phyloP scores from a whole-genome alignment of 1,140 invertebrate species.

The Drosophila novamexicana region DNA sequence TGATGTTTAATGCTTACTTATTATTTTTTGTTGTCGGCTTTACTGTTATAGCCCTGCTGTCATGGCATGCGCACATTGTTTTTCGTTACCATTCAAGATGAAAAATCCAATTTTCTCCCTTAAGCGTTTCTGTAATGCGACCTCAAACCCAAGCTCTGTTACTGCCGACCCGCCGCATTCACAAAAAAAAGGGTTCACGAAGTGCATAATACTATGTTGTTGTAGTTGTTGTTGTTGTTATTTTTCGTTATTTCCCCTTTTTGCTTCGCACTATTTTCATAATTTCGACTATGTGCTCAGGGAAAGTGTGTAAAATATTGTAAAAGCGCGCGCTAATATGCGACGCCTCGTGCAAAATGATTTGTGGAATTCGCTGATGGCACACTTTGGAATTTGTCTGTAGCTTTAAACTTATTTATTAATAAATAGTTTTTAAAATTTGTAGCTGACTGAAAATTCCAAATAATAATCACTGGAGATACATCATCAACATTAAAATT shows the following conservation, averaged over 20 bases:
- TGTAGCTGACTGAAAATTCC: no score
- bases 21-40: conserved; percentile 79
- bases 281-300: conserved; percentile 48
- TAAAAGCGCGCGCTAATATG: conserved; percentile 63
- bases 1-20: conserved; percentile 80
- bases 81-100: conserved; percentile 75
- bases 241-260: conserved; percentile 24
- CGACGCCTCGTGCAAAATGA: conserved; percentile 58
- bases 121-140: conserved; percentile 72
- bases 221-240: conserved; percentile 12
- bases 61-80: conserved; percentile 46
- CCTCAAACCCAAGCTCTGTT: conserved; percentile 10
- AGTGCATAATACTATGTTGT: conserved; percentile 46
- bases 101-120: conserved; percentile 81
- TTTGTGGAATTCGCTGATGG: conserved; percentile 46
- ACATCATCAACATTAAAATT: no score
- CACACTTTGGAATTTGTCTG: not conserved
- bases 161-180: not conserved
- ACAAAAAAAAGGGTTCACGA: conserved; percentile 56
- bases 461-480: no score
- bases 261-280: conserved; percentile 66
- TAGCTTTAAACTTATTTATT: no score
- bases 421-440: no score
- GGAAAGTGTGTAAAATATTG: conserved; percentile 63
- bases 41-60: conserved; percentile 66